Evolutionary conservation across 2,888 invertebrate genomes (phyloP).

Genomic region (Lasioglossum pauxillum): DNA sequence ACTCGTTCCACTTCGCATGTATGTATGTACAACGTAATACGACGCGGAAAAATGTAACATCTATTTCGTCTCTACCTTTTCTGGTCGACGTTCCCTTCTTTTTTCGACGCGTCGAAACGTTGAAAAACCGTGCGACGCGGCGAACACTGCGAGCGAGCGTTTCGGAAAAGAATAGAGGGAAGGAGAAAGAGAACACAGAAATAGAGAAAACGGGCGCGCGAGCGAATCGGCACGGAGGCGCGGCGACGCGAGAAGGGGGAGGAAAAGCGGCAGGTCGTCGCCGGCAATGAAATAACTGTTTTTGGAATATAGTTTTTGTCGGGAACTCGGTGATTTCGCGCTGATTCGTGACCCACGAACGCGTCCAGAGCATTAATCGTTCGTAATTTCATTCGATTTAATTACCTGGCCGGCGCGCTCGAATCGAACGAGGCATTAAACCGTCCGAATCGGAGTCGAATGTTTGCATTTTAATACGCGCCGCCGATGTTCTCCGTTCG

Average conservation of each 20-base stretch:
- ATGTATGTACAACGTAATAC: conserved; percentile 50
- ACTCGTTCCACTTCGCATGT: conserved; percentile 46
- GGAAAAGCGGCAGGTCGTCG: conserved; percentile 24
- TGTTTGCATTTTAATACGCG: conserved; percentile 81
- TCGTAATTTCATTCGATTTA: conserved; percentile 82
- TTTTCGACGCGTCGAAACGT: conserved; percentile 8
- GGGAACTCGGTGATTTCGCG: conserved; percentile 67
- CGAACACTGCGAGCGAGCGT: conserved; percentile 9
- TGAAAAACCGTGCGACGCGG: conserved; percentile 11
- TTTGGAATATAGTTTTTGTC: conserved; percentile 60
- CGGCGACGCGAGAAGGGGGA: background rate
- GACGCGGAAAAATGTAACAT: conserved; percentile 57
- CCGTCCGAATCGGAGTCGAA: conserved; percentile 72
- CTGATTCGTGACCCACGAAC: conserved; percentile 67
- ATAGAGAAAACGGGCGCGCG: background rate
- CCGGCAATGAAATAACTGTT: conserved; percentile 56
- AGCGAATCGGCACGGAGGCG: background rate
- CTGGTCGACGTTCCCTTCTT: background rate
- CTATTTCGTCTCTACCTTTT: conserved; percentile 24
- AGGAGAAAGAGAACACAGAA: background rate
- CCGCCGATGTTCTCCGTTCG: conserved; percentile 63
- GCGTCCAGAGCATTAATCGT: conserved; percentile 77
- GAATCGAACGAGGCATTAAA: conserved; percentile 76
- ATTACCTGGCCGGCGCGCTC: conserved; percentile 77
- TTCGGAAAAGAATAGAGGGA: background rate